phyloP scores from a whole-genome alignment of 2,113 vertebrate genomes.

The Alectura lathami region DNA sequence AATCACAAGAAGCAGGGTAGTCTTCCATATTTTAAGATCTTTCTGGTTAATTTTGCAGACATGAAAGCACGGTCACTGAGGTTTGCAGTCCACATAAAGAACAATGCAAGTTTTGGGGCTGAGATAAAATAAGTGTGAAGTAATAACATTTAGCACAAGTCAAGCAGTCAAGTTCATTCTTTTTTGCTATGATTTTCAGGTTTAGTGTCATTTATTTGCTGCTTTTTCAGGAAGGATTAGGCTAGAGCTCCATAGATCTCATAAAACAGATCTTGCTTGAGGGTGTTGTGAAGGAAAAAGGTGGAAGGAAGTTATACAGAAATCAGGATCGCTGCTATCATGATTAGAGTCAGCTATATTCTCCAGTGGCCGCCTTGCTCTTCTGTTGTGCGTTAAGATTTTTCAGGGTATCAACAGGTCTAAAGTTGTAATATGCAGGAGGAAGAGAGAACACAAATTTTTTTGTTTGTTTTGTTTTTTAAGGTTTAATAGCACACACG shows the following conservation, averaged over 20 bases:
- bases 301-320: slow-evolving; percentile 40
- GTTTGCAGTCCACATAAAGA: neutral
- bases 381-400: neutral
- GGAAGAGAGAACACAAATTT: neutral
- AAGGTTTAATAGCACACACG: neutral
- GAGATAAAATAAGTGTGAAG: neutral
- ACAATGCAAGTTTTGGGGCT: neutral
- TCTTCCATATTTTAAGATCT: neutral
- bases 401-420: neutral
- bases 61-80: neutral
- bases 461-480: neutral
- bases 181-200: neutral
- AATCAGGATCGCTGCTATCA: neutral
- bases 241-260: neutral
- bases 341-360: neutral
- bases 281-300: neutral
- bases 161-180: neutral
- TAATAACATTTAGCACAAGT: neutral
- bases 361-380: neutral
- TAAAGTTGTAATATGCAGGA: neutral
- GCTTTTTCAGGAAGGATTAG: slow-evolving; percentile 38
- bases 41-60: neutral
- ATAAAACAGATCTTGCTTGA: neutral
- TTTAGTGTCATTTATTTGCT: neutral
- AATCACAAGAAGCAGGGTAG: neutral